Base-by-base conservation (phyloP, 2,888 invertebrate species). In the Elaeidobius kamerunicus region DNA sequence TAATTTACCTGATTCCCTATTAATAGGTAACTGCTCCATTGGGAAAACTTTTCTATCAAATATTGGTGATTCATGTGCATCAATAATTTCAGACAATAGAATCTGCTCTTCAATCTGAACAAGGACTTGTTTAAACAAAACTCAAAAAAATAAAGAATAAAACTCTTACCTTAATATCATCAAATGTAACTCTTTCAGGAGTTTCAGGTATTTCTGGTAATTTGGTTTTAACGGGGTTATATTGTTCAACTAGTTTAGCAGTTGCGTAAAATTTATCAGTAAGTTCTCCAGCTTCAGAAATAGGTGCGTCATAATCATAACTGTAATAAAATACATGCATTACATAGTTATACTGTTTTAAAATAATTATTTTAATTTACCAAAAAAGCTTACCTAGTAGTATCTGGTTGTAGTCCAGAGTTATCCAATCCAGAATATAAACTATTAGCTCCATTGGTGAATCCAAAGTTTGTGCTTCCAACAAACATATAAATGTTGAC, bases 401-500 rank as follows among this genome's bases (percentile, higher is more conserved):
- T 38, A 9, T 50, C 53, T 1, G 56, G 56, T 38, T 45, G 45
- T 11, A 56, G 27, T 12, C 56, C 56, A n/a, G 53, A 54, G 41
- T 56, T 56, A 27, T 56, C 47, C 42, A 34, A 18, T 18, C 42
- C 42, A 35, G n/a, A 9, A 15, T 34, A 16, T 5, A 18, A n/a
- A 19, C 12, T 19, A 23, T 39, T 56, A 14, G 56, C 53, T n/a
- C 56, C 56, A 39, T 53, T 53, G 7, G 65, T 48, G 49, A 85
- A 91, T 55, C 83, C 90, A 67, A 86, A 89, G 66, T 88, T 92
- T 1, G 89, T 88, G 47, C 94, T 94, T 16, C 94, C 95, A 64
- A 84, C 86, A 72, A 92, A 93, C 88, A 95, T 91, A 68, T 94
- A 96, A 62, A 94, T 81, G 66, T 92, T 95, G 16, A 94, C 83